Conservation (phyloP, 37 sponge, comb jelly and placozoan species). For the Oscarella lobularis region DNA sequence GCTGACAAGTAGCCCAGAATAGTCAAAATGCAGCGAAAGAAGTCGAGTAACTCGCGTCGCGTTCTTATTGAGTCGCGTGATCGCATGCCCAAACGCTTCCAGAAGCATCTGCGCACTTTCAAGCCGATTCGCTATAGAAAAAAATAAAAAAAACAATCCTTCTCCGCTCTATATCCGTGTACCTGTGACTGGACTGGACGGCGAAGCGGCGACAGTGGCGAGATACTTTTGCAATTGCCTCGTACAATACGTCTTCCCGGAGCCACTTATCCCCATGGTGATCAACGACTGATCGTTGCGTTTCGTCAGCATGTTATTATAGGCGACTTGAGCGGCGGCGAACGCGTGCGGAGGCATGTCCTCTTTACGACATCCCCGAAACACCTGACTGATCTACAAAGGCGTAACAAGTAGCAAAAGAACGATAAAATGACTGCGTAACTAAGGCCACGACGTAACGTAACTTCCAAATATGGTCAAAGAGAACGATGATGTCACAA, state of each 20-base stretch:
- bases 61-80: conserved; percentile 77
- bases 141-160: not conserved
- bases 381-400: conserved; percentile 71
- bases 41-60: conserved; percentile 81
- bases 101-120: conserved; percentile 80
- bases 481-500: no score
- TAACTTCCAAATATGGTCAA: no score
- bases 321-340: conserved; percentile 86
- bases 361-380: conserved; percentile 68
- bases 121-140: conserved; percentile 57
- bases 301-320: conserved; percentile 65
- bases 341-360: conserved; percentile 97
- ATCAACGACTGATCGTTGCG: conserved; percentile 83
- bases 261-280: conserved; percentile 80
- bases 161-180: not conserved
- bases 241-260: conserved; percentile 87
- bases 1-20: conserved; percentile 52
- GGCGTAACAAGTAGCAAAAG: not conserved
- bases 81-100: conserved; percentile 80
- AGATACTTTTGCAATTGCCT: conserved; percentile 74
- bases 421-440: not conserved
- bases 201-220: conserved; percentile 38
- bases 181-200: not conserved
- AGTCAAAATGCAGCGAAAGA: conserved; percentile 86
- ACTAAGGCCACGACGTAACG: no score